Base-by-base conservation (phyloP, 2,797 vertebrate species). In the Varecia variegata region DNA sequence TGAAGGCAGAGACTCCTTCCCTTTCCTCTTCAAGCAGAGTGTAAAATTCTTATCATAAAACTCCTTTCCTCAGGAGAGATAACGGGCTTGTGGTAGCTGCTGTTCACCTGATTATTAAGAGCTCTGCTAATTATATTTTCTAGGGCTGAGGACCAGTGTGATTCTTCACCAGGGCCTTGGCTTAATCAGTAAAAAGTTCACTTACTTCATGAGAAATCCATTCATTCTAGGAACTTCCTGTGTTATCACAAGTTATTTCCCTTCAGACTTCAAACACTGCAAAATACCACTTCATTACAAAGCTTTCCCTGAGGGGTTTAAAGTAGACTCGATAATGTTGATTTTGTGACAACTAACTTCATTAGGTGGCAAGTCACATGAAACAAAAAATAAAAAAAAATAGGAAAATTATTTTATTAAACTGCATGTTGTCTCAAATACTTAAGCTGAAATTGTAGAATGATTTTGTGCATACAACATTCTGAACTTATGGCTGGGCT, bases 41-140 rank as follows among this genome's bases (percentile, higher is more conserved):
- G 2, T 85, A 90, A 82, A 89, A 83, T 94, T 93, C 76, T 93
- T 67, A 79, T 23, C 27, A 32, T 47, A 81, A 91, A 77, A 70
- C 38, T 32, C 50, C 32, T 94, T 95, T 87, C 74, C 45, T 35
- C 83, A 32, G 81, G 43, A 94, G 71, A 95, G 47, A 86, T 45
- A 52, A 68, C 25, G 88, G n/a, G 18, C 35, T 70, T 76, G 8
- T 73, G 23, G 5, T 68, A 58, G 47, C 62, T 88, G 65, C 68
- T 90, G 32, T 71, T 90, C 43, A 27, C 40, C 76, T 82, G 21
- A 54, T 73, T 73, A 20, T 20, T 74, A 77, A 77, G 35, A 92
- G 21, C 14, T 67, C 47, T 65, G 38, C 45, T 52, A 52, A 73
- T 84, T 87, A 62, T 79, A 0, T 94, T 92, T 71, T 86, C 25